Conservation (phyloP, 2,888 invertebrate genomes). For the Teinopalpus imperialis region DNA sequence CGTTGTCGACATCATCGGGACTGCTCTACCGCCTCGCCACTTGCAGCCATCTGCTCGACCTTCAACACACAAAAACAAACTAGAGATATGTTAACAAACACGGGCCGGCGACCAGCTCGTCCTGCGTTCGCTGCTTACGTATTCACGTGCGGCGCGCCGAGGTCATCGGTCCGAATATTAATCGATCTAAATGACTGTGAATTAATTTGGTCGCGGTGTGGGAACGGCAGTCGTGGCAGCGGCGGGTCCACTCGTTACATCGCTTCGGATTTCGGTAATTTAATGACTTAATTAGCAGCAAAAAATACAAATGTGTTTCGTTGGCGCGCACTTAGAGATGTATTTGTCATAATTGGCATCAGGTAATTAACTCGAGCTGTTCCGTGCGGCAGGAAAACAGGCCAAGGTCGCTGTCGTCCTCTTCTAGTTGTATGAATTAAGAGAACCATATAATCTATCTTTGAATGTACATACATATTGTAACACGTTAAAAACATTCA, state of each 20-base stretch:
- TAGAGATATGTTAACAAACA: neutral
- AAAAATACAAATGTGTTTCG: neutral
- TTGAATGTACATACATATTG: too few species aligned
- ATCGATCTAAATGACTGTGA: conserved; percentile 28
- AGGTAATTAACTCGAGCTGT: too few species aligned
- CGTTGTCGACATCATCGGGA: too few species aligned
- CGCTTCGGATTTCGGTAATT: neutral
- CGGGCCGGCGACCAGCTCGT: neutral
- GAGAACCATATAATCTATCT: too few species aligned
- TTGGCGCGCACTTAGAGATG: neutral
- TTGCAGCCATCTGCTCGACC: too few species aligned
- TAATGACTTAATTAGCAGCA: neutral
- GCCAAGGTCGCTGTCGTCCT: too few species aligned
- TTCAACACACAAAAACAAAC: too few species aligned
- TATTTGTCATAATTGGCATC: too few species aligned
- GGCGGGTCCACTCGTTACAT: neutral
- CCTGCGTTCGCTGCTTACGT: conserved; percentile 9
- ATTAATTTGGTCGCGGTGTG: conserved; percentile 9
- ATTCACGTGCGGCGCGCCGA: conserved; percentile 26
- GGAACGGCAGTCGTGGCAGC: neutral
- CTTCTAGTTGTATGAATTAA: too few species aligned
- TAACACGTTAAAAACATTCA: too few species aligned
- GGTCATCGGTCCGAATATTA: conserved; percentile 29
- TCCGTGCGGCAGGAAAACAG: too few species aligned
- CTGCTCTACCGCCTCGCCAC: too few species aligned